These are phyloP conservation scores for Cephalotes varians DNA, from an alignment of 2,888 invertebrate species.

Conservation along the genomic window DNA sequence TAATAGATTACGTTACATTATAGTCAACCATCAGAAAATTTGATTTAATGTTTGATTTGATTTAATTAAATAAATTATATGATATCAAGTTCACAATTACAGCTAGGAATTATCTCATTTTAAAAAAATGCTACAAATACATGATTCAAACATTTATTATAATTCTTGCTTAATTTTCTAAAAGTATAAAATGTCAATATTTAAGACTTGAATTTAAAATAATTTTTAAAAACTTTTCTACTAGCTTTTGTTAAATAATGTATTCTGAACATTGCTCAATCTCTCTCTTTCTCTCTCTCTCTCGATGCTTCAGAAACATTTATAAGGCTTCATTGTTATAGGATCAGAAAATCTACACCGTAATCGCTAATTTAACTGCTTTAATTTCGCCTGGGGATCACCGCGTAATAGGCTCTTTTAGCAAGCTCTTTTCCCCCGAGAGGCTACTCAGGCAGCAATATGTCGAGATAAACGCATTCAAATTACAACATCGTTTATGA, in stretches of 20 bases:
- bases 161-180: neutral
- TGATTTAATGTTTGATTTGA: too few relatives aligned
- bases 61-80: neutral
- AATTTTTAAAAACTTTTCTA: neutral
- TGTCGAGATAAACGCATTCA: slow-evolving; percentile 33
- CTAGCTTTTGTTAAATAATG: neutral
- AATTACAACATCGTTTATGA: slow-evolving; percentile 42
- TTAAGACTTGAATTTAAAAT: neutral
- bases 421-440: slow-evolving; percentile 15
- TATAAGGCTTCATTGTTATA: neutral
- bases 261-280: neutral
- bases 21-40: neutral
- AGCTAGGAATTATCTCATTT: neutral
- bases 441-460: slow-evolving; percentile 31
- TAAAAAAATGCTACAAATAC: neutral
- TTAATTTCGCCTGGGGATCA: slow-evolving; percentile 46
- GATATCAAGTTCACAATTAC: neutral
- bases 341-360: slow-evolving; percentile 18
- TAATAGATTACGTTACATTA: neutral
- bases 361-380: slow-evolving; percentile 23
- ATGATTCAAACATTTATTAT: neutral
- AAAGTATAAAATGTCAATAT: neutral
- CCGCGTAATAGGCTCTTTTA: slow-evolving; percentile 39
- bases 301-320: neutral
- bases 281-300: too few relatives aligned